Evolutionary conservation across 2,888 invertebrate species (phyloP).

Genomic region (Chloromyia formosa): DNA sequence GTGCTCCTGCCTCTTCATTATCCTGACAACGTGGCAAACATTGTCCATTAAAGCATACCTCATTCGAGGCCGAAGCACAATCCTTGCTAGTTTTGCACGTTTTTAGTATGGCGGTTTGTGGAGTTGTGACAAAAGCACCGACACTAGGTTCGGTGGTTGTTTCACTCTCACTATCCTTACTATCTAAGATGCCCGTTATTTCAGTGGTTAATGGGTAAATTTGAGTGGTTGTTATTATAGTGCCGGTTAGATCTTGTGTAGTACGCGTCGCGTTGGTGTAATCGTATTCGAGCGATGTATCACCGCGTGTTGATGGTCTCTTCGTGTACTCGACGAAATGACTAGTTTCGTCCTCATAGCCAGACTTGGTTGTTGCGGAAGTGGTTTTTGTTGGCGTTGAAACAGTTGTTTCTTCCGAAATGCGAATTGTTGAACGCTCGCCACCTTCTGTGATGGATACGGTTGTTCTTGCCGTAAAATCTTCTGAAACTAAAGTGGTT

Average conservation of each 20-base stretch:
- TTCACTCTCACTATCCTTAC: conserved; percentile 39
- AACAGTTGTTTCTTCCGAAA: background rate
- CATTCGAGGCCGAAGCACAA: conserved; percentile 66
- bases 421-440: background rate
- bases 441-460: background rate
- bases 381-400: background rate
- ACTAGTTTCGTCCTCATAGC: conserved; percentile 50
- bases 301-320: conserved; percentile 58
- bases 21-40: conserved; percentile 61
- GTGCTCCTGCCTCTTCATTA: conserved; percentile 41
- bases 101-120: conserved; percentile 59
- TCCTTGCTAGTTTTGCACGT: conserved; percentile 69
- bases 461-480: background rate
- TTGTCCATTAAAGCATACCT: conserved; percentile 69
- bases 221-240: conserved; percentile 46
- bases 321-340: conserved; percentile 53
- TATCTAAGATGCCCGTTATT: background rate
- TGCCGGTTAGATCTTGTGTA: conserved; percentile 51
- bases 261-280: conserved; percentile 52
- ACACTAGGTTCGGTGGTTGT: conserved; percentile 46
- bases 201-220: conserved; percentile 44
- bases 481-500: background rate
- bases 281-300: conserved; percentile 60
- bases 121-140: conserved; percentile 26
- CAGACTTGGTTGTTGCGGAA: conserved; percentile 44